Conservation (phyloP, 2,888 invertebrate species). For the Lepidocyrtinus sp. region DNA sequence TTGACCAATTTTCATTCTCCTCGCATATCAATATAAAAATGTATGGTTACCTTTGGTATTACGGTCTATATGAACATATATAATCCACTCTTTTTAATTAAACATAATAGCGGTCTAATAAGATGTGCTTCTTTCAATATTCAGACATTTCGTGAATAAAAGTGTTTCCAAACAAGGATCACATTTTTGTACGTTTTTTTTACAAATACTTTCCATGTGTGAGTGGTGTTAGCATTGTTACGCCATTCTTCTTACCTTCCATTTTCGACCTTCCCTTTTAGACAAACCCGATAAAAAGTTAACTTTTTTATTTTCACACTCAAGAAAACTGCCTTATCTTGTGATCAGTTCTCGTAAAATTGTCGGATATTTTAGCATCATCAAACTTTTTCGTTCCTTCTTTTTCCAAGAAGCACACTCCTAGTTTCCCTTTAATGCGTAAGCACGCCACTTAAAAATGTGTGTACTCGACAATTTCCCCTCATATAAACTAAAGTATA, state of each 20-base stretch:
- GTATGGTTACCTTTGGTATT: not conserved
- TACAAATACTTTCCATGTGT: not conserved
- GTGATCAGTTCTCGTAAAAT: conserved; percentile 8
- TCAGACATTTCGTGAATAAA: not conserved
- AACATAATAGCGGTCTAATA: not conserved
- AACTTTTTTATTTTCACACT: conserved; percentile 17
- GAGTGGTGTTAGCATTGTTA: conserved; percentile 3
- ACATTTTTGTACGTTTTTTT: not conserved
- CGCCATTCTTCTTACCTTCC: not conserved
- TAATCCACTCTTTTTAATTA: not conserved
- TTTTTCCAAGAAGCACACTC: conserved; percentile 2
- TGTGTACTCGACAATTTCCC: not conserved
- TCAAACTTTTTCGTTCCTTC: conserved; percentile 14
- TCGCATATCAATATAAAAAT: not conserved
- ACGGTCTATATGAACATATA: not conserved
- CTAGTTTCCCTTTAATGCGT: not conserved
- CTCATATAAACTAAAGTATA: not conserved
- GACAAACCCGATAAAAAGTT: not conserved
- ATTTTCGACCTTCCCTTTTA: conserved; percentile 7
- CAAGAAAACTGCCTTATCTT: conserved; percentile 9
- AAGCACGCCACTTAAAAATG: conserved; percentile 18
- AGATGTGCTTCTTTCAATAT: not conserved
- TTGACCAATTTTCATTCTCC: not conserved
- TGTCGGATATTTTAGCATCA: conserved; percentile 7
- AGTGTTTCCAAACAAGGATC: conserved; percentile 12